Base-by-base conservation (phyloP, 2,888 invertebrate species). In the Papilio protenor region DNA sequence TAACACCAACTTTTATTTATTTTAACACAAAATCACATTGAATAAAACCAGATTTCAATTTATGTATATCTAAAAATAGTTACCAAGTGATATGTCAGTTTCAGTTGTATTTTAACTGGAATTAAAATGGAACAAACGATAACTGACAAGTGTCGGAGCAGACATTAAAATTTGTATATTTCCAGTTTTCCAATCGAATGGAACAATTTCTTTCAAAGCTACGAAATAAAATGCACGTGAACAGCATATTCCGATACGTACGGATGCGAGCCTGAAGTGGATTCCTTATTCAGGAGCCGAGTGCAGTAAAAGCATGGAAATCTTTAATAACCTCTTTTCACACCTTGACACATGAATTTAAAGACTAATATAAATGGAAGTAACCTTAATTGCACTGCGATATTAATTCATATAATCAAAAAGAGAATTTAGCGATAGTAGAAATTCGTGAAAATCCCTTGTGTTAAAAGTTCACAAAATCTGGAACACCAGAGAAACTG, bases 181-280 rank as follows among this genome's bases (percentile, higher is more conserved):
- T 23, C 18, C 66, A 40, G 18, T n/a, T n/a, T 40, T 40, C 33
- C 10, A 18, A 45, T 69, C 45, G 11, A 45, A 40, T 4, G 11
- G 11, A 69, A 69, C 21, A 21, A 45, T 69, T 69, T 45, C 21
- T 45, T 40, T n/a, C 21, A 69, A n/a, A 40, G 12, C 45, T 45
- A 45, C 12, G 11, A 21, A 45, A 69, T 45, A 45, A 45, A 45
- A 21, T 45, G 66, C 45, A 69, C 21, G 40, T 69, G 21, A 45
- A 69, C 21, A 69, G 66, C 66, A n/a, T n/a, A 66, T 66, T 40
- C n/a, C 40, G 18, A 69, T 69, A 45, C 40, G 11, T 66, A 66
- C n/a, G 40, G 40, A 66, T 45, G 66, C 45, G 66, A 8, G 33
- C 40, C 40, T 69, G 40, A 69, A 69, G 66, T 69, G 66, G 21